These are phyloP conservation scores for Penaeus vannamei DNA, from an alignment of 1,140 invertebrate genomes.

Conservation along the genomic window DNA sequence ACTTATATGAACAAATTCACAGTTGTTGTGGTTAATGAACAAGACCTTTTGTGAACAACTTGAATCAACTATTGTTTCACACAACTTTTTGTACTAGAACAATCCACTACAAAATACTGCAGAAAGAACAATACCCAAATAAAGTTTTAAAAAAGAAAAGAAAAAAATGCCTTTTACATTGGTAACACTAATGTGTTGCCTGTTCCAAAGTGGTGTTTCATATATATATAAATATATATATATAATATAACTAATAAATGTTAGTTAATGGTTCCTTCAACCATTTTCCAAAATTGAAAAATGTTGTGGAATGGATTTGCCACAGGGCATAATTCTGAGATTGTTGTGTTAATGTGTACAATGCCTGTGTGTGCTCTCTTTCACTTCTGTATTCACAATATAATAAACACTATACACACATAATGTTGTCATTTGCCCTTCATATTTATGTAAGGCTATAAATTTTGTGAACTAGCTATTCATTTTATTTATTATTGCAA, in stretches of 20 bases:
- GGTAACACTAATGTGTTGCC: constrained; percentile 7
- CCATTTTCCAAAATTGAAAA: constrained; percentile 34
- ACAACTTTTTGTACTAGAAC: no score
- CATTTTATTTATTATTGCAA: constrained; percentile 55
- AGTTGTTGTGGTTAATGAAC: constrained; percentile 32
- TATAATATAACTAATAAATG: constrained; percentile 40
- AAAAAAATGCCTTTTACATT: constrained; percentile 23
- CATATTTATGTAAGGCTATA: constrained; percentile 5
- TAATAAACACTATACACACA: constrained; percentile 65
- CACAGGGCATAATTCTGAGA: constrained; percentile 43
- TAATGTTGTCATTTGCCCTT: constrained; percentile 28
- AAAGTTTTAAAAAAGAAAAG: constrained; percentile 14
- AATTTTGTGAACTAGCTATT: constrained; percentile 35
- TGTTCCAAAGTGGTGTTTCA: constrained; percentile 37
- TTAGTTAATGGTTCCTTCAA: constrained; percentile 62
- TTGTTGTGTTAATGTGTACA: constrained; percentile 63
- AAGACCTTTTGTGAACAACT: constrained; percentile 48
- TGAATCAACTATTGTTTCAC: constrained; percentile 42
- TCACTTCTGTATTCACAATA: constrained; percentile 66
- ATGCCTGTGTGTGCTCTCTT: constrained; percentile 65
- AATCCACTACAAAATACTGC: neutral
- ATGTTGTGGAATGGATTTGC: constrained; percentile 44
- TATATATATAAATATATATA: constrained; percentile 37
- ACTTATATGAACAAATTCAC: constrained; percentile 58
- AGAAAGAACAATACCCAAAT: constrained; percentile 39